Evolutionary conservation across 2,888 invertebrate genomes (phyloP), one percentile per base, ranked within the genome.

Genomic region (Gastracanthus pulcherrimus): DNA sequence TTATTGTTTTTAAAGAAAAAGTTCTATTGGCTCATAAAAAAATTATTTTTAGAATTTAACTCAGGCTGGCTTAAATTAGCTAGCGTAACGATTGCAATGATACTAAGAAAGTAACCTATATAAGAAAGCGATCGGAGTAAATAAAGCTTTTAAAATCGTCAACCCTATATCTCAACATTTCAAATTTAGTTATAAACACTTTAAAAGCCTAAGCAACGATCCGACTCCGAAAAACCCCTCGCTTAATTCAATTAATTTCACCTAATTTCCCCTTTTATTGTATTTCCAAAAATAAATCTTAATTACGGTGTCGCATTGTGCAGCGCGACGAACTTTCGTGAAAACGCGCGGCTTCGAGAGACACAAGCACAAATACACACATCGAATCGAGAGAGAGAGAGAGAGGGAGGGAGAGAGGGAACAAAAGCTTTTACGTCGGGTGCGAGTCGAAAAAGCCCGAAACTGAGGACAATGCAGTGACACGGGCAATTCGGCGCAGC

Each of bases 371-470:
- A n/a, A n/a, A n/a, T n/a, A n/a, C n/a, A n/a, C n/a, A n/a, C n/a
- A n/a, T n/a, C n/a, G n/a, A n/a, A n/a, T n/a, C n/a, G n/a, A n/a
- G 48, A 16, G 69, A 51, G 34, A 48, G 31, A 34, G 51, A 34
- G 34, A 51, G 26, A 26, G 41, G 19, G 36, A 26, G 41, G 13
- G 31, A 29, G 48, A 13, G 11, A 6, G 66, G 51, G 51, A 38
- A 76, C 76, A 76, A 76, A 75, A 75, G 76, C 66, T 76, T 76
- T 76, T 29, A 55, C 38, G 34, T n/a, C 19, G 51, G 51, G 51
- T 34, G 71, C n/a, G 34, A 55, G 55, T 66, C 51, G 51, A 66
- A 67, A 76, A 55, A 76, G 64, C 36, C 34, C 48, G 48, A 64
- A 58, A 41, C 60, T 70, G n/a, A 36, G 45, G 31, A 76, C 66